These are phyloP conservation scores for Lamproptera curius DNA, from an alignment of 2,888 invertebrate genomes.

Conservation along the genomic window DNA sequence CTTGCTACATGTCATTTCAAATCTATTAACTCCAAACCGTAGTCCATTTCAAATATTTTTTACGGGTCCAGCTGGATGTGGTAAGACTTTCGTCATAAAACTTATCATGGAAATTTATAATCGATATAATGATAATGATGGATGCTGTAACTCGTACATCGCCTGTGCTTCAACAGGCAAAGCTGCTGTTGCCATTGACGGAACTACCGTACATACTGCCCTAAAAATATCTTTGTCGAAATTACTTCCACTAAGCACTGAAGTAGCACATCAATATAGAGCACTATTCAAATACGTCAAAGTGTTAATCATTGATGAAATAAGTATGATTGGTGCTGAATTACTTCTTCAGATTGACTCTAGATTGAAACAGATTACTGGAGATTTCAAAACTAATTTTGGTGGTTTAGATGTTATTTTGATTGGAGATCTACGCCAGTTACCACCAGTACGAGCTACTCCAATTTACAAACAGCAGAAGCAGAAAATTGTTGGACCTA, in stretches of 20 bases:
- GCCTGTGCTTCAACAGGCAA: constrained; percentile 47
- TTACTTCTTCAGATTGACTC: constrained; percentile 35
- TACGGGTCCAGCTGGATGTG: constrained; percentile 39
- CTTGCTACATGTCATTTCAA: constrained; percentile 22
- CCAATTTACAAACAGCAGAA: constrained; percentile 26
- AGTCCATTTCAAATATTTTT: constrained; percentile 29
- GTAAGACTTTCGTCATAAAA: constrained; percentile 45
- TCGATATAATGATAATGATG: constrained; percentile 39
- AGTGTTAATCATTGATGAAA: constrained; percentile 42
- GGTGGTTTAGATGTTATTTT: constrained; percentile 30
- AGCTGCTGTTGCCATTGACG: constrained; percentile 46
- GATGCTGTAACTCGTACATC: constrained; percentile 44
- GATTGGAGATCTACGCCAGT: constrained; percentile 31
- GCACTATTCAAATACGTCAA: constrained; percentile 32
- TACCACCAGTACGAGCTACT: constrained; percentile 35
- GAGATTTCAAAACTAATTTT: constrained; percentile 23
- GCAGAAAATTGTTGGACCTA: constrained; percentile 7
- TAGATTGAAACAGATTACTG: constrained; percentile 42
- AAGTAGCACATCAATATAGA: constrained; percentile 24
- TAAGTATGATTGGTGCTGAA: constrained; percentile 39
- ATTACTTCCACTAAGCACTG: constrained; percentile 17
- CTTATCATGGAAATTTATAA: constrained; percentile 53
- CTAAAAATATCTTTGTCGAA: constrained; percentile 30
- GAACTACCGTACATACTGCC: constrained; percentile 46
- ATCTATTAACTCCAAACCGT: constrained; percentile 22